phyloP scores from a whole-genome alignment of 2,797 vertebrate genomes.

The Phataginus tetradactyla region DNA sequence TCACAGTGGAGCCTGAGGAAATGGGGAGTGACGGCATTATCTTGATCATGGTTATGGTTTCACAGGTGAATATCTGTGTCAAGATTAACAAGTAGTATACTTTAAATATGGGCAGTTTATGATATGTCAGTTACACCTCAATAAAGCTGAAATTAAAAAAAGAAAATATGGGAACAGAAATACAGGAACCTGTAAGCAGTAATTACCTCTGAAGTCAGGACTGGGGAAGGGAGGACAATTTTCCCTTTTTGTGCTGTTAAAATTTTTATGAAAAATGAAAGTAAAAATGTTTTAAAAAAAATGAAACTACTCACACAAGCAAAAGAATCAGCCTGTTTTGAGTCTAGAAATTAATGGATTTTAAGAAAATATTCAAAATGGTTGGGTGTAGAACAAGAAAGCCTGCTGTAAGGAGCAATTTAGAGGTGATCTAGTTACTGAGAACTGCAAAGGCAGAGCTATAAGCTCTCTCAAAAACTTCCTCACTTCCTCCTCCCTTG shows the following conservation, averaged over 20 bases:
- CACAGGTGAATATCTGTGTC: neutral
- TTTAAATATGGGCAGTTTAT: conserved; percentile 1
- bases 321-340: neutral
- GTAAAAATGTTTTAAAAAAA: conserved; percentile 42
- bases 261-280: neutral
- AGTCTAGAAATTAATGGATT: conserved; percentile 21
- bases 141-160: neutral
- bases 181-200: neutral
- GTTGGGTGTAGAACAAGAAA: neutral
- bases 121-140: neutral
- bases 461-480: neutral
- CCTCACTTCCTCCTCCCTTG: neutral
- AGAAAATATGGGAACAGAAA: neutral
- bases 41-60: neutral
- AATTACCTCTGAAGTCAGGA: neutral
- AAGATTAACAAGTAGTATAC: neutral
- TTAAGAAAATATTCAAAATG: conserved; percentile 4
- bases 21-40: neutral
- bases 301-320: neutral
- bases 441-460: neutral
- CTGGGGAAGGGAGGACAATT: neutral
- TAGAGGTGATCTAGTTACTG: neutral
- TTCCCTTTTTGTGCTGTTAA: conserved; percentile 2
- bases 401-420: neutral
- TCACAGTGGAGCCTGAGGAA: neutral